These are phyloP conservation scores for Gorsachius goisagi DNA, from an alignment of 2,113 vertebrate species.

Conservation along the genomic window DNA sequence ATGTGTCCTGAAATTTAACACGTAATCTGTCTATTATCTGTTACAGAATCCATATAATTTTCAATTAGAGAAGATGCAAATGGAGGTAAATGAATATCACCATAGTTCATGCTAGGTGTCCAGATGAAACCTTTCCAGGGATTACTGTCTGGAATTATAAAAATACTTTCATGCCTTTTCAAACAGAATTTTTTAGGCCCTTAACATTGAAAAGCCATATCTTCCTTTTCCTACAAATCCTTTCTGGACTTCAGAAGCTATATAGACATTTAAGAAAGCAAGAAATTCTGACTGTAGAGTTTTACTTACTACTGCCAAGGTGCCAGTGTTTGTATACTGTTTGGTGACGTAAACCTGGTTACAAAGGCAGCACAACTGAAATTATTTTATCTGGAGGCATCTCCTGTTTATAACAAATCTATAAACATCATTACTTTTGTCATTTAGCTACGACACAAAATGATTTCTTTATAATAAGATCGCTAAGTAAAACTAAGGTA, in stretches of 20 bases:
- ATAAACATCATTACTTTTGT: background rate
- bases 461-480: background rate
- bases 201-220: background rate
- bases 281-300: background rate
- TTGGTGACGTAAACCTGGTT: background rate
- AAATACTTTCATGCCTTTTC: background rate
- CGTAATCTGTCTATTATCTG: background rate
- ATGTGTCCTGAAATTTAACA: background rate
- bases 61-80: background rate
- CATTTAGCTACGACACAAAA: background rate
- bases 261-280: background rate
- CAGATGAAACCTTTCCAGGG: background rate
- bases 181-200: background rate
- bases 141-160: background rate
- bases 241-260: background rate
- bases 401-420: background rate
- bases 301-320: background rate
- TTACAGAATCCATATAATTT: background rate
- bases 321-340: background rate
- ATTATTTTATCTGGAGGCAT: background rate
- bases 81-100: background rate
- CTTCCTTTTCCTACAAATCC: background rate
- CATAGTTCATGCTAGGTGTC: background rate
- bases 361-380: background rate
- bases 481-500: background rate